These are phyloP conservation scores for Mormyrus lacerda DNA, from an alignment of 2,113 vertebrate species.

Conservation along the genomic window DNA sequence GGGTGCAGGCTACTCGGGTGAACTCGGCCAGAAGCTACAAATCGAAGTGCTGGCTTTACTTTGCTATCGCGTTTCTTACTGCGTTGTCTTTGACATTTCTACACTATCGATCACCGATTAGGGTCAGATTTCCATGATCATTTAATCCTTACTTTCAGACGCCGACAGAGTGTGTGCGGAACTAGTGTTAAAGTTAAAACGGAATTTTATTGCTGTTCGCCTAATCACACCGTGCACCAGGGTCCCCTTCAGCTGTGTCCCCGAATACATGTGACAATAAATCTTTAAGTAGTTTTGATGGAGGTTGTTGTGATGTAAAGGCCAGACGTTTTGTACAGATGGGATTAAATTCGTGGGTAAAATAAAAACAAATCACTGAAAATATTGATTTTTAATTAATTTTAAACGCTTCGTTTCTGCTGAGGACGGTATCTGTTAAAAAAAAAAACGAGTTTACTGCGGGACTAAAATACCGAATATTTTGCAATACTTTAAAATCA, in stretches of 20 bases:
- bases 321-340: neutral
- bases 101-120: neutral
- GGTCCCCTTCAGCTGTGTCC: neutral
- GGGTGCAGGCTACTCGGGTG: neutral
- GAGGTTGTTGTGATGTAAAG: neutral
- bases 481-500: constrained; percentile 41
- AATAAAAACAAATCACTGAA: neutral
- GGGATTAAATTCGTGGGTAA: neutral
- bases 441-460: neutral
- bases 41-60: neutral
- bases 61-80: neutral
- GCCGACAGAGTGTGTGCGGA: neutral
- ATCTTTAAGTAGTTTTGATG: neutral
- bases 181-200: neutral
- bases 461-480: neutral
- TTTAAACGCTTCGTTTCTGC: neutral
- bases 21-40: neutral
- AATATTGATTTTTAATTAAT: neutral
- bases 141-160: neutral
- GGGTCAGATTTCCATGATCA: neutral
- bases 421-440: neutral
- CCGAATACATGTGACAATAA: neutral
- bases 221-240: neutral
- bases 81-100: neutral
- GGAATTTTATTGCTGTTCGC: neutral